Base-by-base conservation (phyloP, 2,113 vertebrate species). In the Salminus brasiliensis region DNA sequence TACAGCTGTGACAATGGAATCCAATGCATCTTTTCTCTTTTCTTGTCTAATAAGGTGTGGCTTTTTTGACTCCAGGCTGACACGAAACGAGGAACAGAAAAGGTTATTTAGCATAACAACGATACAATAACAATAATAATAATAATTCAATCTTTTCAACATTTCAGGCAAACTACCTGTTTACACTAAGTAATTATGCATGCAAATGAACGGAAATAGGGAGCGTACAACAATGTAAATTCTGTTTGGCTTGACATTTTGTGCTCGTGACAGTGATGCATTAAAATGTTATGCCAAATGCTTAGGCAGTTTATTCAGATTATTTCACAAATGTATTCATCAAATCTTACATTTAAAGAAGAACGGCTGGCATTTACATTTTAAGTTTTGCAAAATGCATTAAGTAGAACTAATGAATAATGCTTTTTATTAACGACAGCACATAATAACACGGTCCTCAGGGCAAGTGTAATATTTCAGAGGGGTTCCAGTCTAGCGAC, bases 221-320 rank as follows among this genome's bases (percentile, higher is more conserved):
- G 89, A 87, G 13, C 0, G 2, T 41, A 75, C 74, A 88, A 55
- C 49, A 32, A 71, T 66, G 59, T 83, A 86, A 90, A 90, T 88
- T 47, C 68, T 63, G 79, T 80, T 80, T 86, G 78, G 8, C 70
- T 53, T 90, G 86, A 90, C 85, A 88, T 90, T 89, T 89, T 85
- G 39, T 41, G 83, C 78, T 25, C 13, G 49, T 52, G 84, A 85
- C 87, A 87, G 87, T 90, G 86, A 91, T 90, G 84, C 88, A 90
- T 91, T 80, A 84, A 90, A 89, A 90, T 89, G 18, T 81, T 84
- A 87, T 89, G 78, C 85, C 63, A 81, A 78, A 87, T 87, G 87
- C 86, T 85, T 85, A 87, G 83, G 84, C 77, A 80, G 71, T 88
- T 89, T 84, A 91, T 91, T 91, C 84, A 89, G 85, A 90, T 90